Evolutionary conservation across 2,888 invertebrate species (phyloP), one percentile per base, ranked within the genome.

Genomic region (Cordilura impudica): DNA sequence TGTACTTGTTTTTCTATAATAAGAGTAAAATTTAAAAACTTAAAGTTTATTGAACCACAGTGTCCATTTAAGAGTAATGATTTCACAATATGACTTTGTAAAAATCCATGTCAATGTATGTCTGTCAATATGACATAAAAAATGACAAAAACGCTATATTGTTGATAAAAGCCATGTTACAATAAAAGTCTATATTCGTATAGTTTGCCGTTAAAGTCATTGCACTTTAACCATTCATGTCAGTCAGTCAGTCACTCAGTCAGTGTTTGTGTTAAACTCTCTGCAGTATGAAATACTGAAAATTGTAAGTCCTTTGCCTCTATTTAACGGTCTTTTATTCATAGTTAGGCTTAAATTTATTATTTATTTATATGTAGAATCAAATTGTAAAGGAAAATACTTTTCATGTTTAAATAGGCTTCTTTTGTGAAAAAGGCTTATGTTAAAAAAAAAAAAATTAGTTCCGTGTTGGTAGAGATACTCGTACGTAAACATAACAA

Each of bases 21-120:
- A n/a, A n/a, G n/a, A n/a, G n/a, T n/a, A n/a, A n/a, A n/a, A n/a
- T 19, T 7, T 49, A 21, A 49, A 56, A 39, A 12, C 35, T 54
- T 51, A 56, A 53, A 79, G 79, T 79, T 79, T 79, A 75, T 79
- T 79, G 75, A 79, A 79, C 79, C 58, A 58, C 54, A 66, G 56
- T 29, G 56, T 35, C 61, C 61, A 71, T 74, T 71, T 71, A 60
- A 63, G 53, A 66, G 66, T 60, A 78, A 74, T 58, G 39, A 58
- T 69, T 72, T 60, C 43, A 54, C 56, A 56, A 69, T 49, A 35
- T 56, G 67, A 67, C 77, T 72, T 60, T 63, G 45, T 49, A 29
- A 66, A 65, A 67, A 67, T 61, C 23, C 67, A 79, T 79, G 75
- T 71, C 74, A 75, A 79, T 43, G n/a, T 18, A 75, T 63, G 56